phyloP scores from a whole-genome alignment of 2,113 vertebrate genomes.

The Bambusicola thoracicus region DNA sequence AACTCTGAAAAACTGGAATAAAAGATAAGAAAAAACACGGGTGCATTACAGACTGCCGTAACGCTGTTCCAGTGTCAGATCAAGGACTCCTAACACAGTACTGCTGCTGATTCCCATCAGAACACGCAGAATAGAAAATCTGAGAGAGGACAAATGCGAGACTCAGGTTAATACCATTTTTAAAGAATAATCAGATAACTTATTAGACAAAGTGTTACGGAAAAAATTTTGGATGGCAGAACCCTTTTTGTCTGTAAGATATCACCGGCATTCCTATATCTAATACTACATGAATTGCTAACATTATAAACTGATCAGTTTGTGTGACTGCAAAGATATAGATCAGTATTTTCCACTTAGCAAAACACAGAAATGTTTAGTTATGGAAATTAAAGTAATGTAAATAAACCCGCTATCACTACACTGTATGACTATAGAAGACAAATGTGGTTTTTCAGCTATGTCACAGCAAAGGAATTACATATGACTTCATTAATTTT shows the following conservation, averaged over 20 bases:
- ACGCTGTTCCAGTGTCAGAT: background rate
- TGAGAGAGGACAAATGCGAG: background rate
- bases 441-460: background rate
- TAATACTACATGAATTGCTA: background rate
- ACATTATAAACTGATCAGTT: background rate
- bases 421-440: background rate
- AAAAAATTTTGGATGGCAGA: background rate
- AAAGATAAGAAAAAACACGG: background rate
- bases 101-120: background rate
- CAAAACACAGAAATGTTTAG: background rate
- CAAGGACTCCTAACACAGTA: background rate
- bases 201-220: background rate
- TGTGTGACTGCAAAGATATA: background rate
- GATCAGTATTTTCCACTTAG: background rate
- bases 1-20: background rate
- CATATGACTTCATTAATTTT: constrained; percentile 3
- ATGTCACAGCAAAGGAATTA: background rate
- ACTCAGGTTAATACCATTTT: background rate
- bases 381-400: background rate
- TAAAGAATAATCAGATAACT: background rate
- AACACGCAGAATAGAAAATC: background rate
- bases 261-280: background rate
- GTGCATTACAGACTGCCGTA: background rate
- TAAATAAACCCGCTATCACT: background rate
- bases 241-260: background rate